Evolutionary conservation across 2,888 invertebrate genomes (phyloP).

Genomic region (Lepeophtheirus nordmannii): DNA sequence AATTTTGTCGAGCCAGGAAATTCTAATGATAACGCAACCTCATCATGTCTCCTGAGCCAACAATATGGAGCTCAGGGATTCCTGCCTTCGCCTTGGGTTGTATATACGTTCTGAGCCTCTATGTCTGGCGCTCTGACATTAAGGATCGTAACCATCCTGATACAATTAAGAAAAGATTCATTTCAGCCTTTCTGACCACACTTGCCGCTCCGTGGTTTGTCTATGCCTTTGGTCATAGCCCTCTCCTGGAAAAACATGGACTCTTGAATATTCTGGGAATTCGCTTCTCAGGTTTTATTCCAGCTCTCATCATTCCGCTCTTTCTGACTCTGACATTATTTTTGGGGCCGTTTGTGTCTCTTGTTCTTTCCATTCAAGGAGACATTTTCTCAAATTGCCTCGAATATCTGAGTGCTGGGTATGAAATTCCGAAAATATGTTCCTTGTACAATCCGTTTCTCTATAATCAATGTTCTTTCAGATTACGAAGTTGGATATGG

Average conservation of each 20-base stretch:
- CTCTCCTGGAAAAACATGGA: slow-evolving; percentile 5
- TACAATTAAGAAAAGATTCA: slow-evolving; percentile 69
- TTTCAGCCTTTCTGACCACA: slow-evolving; percentile 57
- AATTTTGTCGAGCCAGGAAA: too few relatives aligned
- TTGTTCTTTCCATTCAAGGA: slow-evolving; percentile 20
- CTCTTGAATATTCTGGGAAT: slow-evolving; percentile 45
- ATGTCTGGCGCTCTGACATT: neutral
- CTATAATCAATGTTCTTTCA: slow-evolving; percentile 18
- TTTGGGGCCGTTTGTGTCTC: slow-evolving; percentile 47
- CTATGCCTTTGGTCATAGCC: slow-evolving; percentile 37
- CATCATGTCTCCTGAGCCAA: too few relatives aligned
- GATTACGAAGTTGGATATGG: slow-evolving; percentile 58
- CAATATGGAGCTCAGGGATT: too few relatives aligned
- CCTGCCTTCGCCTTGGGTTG: neutral
- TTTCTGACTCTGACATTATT: slow-evolving; percentile 62
- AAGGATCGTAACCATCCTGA: slow-evolving; percentile 61
- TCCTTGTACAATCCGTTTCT: too few relatives aligned
- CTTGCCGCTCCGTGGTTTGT: slow-evolving; percentile 60
- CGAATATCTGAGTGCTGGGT: slow-evolving; percentile 6
- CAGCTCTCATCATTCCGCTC: slow-evolving; percentile 56
- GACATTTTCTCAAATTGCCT: slow-evolving; percentile 28
- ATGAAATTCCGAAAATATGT: neutral
- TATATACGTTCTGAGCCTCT: neutral
- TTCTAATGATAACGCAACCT: too few relatives aligned
- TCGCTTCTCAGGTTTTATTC: slow-evolving; percentile 51